Evolutionary conservation across 2,888 invertebrate species (phyloP).

Genomic region (Agrochola litura): DNA sequence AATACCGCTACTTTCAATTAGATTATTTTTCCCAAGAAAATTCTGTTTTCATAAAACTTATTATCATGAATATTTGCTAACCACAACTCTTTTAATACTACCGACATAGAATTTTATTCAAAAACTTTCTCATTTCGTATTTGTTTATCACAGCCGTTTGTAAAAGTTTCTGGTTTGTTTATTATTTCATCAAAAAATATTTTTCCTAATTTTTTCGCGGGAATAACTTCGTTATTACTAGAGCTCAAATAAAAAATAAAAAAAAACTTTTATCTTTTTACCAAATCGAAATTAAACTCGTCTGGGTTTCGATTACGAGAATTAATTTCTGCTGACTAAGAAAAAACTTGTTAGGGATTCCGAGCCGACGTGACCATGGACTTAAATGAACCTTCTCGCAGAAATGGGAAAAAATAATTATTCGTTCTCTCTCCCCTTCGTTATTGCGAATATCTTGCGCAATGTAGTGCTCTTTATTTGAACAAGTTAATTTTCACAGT

Average conservation of each 20-base stretch:
- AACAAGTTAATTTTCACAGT: conserved; percentile 71
- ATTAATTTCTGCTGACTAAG: conserved; percentile 75
- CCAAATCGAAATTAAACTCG: conserved; percentile 65
- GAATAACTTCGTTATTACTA: conserved; percentile 6
- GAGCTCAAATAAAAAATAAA: conserved; percentile 28
- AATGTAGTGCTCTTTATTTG: conserved; percentile 67
- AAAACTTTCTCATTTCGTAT: conserved; percentile 37
- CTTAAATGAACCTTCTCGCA: conserved; percentile 69
- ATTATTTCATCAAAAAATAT: conserved; percentile 42
- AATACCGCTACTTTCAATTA: conserved; percentile 15
- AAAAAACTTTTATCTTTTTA: conserved; percentile 49
- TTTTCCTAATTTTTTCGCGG: conserved; percentile 34
- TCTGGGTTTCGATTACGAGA: conserved; percentile 70
- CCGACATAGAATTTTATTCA: conserved; percentile 30
- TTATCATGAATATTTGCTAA: conserved; percentile 33
- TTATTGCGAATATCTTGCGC: conserved; percentile 67
- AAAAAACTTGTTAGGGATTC: conserved; percentile 73
- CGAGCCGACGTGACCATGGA: conserved; percentile 70
- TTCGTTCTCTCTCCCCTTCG: conserved; percentile 60
- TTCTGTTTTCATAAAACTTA: conserved; percentile 15
- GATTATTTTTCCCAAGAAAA: background rate
- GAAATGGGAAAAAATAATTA: conserved; percentile 72
- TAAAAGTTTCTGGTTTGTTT: conserved; percentile 38
- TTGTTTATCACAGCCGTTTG: conserved; percentile 34
- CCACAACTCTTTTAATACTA: conserved; percentile 22